Evolutionary conservation across 2,797 vertebrate species (phyloP).

Genomic region (Florisuga fusca): DNA sequence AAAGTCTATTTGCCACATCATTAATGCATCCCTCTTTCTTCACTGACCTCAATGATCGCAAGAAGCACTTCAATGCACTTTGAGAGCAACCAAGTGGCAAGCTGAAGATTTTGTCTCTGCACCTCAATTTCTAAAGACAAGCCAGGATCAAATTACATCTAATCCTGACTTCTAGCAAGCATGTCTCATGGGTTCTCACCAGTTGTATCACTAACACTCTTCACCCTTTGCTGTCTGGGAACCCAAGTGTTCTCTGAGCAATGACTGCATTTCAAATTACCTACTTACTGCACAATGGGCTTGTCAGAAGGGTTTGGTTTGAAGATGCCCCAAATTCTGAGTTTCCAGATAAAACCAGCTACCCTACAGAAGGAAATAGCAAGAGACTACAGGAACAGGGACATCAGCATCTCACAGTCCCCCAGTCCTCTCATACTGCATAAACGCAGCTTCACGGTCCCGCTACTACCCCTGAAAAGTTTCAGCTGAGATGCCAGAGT

Average conservation of each 20-base stretch:
- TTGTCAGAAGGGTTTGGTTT: background rate
- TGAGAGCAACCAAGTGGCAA: background rate
- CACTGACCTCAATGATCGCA: background rate
- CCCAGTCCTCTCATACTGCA: background rate
- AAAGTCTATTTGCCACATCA: background rate
- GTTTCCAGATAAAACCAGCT: background rate
- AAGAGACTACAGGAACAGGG: background rate
- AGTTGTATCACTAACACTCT: background rate
- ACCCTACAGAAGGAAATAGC: background rate
- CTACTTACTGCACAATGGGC: background rate
- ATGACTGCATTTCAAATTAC: background rate
- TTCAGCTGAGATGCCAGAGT: background rate
- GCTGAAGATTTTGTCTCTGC: background rate
- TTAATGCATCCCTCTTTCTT: background rate
- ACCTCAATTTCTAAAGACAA: background rate
- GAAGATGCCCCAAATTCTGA: background rate
- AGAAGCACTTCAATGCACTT: background rate
- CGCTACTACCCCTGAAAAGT: background rate
- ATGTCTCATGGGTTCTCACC: background rate
- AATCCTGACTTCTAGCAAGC: background rate
- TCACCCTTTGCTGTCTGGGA: rapidly evolving
- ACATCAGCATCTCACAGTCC: background rate
- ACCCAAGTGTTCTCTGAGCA: background rate
- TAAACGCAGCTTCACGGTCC: background rate
- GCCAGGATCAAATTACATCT: background rate